These are phyloP conservation scores for Pristionchus mayeri DNA, from an alignment of 2,888 invertebrate genomes.

Conservation along the genomic window DNA sequence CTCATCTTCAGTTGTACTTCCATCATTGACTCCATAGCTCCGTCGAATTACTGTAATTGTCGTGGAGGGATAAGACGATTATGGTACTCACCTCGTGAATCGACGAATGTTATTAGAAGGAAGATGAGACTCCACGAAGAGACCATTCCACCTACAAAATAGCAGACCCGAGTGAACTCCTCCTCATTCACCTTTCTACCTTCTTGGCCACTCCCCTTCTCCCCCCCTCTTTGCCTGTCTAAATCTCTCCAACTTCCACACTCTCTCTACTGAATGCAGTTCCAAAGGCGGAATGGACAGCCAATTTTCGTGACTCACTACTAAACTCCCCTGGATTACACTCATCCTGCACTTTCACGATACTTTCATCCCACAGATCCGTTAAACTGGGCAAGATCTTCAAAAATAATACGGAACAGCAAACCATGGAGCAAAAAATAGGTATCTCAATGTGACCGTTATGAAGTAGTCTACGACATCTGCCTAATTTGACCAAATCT, in stretches of 20 bases:
- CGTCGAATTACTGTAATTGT: slow-evolving; percentile 33
- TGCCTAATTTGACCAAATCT: no score
- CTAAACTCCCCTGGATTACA: slow-evolving; percentile 32
- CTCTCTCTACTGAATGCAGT: neutral
- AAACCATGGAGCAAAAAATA: no score
- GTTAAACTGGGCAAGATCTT: neutral
- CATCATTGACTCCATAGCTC: neutral
- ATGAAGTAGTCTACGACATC: no score
- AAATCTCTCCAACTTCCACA: neutral
- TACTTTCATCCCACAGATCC: neutral
- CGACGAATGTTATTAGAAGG: neutral
- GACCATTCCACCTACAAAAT: neutral
- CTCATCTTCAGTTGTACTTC: neutral
- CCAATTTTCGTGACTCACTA: slow-evolving; percentile 17
- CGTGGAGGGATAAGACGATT: neutral
- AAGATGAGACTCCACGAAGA: neutral
- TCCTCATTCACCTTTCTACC: neutral
- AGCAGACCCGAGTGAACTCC: neutral
- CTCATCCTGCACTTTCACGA: slow-evolving; percentile 22
- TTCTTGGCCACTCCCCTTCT: neutral
- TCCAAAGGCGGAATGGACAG: neutral
- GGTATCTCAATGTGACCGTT: no score
- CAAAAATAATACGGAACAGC: neutral
- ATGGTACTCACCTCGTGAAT: neutral
- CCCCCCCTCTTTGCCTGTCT: neutral